Base-by-base conservation (phyloP, 1,140 invertebrate genomes). In the Cotesia typhae region DNA sequence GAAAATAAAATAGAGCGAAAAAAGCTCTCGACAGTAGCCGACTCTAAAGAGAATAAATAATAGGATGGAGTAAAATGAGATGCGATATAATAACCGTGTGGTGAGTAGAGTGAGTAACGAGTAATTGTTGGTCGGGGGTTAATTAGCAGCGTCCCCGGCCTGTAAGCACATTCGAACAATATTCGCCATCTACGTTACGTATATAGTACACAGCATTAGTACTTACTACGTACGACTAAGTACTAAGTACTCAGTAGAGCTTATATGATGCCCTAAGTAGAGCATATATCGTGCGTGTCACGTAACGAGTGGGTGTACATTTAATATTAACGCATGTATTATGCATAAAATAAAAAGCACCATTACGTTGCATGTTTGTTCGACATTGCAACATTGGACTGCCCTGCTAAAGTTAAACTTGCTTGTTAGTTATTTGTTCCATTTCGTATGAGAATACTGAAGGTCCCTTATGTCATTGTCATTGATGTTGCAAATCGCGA, bases 291-390 rank as follows among this genome's bases (percentile, higher is more conserved):
- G 35, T 63, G 60, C 37, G 60, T 63, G 37, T 63, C 12, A 35
- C 60, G 35, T 72, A 74, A 75, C 78, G 81, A 76, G 75, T 79
- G 79, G 77, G 76, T 64, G 77, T 77, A 76, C 77, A 79, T 77
- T 77, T 47, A 9, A 47, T 47, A 47, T 2, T 6, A 47, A 47
- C 10, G 41, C 7, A 47, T 47, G 41, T 47, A 28, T 10, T 7
- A 10, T 47, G 41, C 41, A 47, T 9, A 9, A 47, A 9, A 47
- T 47, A 47, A 47, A 47, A 47, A 47, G 41, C 28, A 28, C 28
- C 28, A 28, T 28, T 28, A 28, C 28, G 5, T 47, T 7, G 41
- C 10, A 47, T 47, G 28, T 2, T 28, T 28, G 28, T 28, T 28
- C 28, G 28, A 28, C 28, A 28, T 28, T 28, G 28, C 2, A 28